These are phyloP conservation scores for Desoria tigrina DNA, from an alignment of 2,888 invertebrate species.

Conservation along the genomic window DNA sequence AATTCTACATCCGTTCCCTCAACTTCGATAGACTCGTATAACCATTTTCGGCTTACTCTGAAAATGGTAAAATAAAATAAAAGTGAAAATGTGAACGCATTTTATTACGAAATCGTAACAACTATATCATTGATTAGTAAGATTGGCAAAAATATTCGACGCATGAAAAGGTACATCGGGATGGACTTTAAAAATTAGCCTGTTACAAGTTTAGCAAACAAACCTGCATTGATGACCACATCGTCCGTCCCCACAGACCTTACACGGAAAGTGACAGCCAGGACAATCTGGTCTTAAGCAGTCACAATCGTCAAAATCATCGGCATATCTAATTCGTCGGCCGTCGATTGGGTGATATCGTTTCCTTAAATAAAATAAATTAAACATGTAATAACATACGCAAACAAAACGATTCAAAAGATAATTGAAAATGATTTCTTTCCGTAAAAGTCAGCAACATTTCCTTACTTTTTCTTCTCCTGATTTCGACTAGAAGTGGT, in stretches of 20 bases:
- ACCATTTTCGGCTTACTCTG: constrained; percentile 74
- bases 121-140: no score
- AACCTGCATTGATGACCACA: constrained; percentile 80
- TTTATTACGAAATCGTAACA: no score
- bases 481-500: constrained; percentile 22
- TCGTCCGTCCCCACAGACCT: constrained; percentile 71
- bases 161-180: no score
- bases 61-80: constrained; percentile 47
- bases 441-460: constrained; percentile 20
- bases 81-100: not conserved
- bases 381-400: not conserved
- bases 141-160: no score
- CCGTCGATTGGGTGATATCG: constrained; percentile 30
- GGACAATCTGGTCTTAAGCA: constrained; percentile 74
- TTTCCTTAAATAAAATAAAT: constrained; percentile 19
- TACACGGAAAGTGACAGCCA: constrained; percentile 82
- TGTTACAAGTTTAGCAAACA: no score
- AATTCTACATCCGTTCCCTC: constrained; percentile 64
- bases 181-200: no score
- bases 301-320: constrained; percentile 72
- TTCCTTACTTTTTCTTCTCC: constrained; percentile 27
- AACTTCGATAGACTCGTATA: constrained; percentile 74
- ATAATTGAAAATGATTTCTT: not conserved
- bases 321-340: constrained; percentile 24
- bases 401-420: no score